phyloP scores from a whole-genome alignment of 2,888 invertebrate species.

The Cerastoderma edule region DNA sequence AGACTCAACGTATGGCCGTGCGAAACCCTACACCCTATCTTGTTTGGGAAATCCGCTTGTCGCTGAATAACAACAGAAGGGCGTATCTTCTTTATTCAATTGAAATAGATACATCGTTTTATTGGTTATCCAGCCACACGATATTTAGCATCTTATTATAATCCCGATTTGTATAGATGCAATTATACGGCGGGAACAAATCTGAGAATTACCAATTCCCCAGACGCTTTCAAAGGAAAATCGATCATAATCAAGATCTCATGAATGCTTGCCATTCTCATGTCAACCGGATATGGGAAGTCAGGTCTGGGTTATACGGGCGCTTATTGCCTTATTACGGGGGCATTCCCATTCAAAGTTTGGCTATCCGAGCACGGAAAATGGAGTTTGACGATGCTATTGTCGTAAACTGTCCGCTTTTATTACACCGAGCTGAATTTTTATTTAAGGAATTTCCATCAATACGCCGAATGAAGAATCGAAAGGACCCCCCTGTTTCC shows the following conservation, averaged over 20 bases:
- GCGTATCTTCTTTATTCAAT: too few species aligned
- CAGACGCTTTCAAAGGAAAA: conserved; percentile 25
- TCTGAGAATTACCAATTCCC: conserved; percentile 32
- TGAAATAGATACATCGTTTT: too few species aligned
- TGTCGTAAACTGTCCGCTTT: conserved; percentile 27
- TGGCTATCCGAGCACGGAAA: conserved; percentile 21
- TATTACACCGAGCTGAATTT: conserved; percentile 8
- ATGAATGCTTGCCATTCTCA: conserved; percentile 27
- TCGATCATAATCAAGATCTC: conserved; percentile 35
- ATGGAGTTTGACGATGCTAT: conserved; percentile 21
- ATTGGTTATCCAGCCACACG: too few species aligned
- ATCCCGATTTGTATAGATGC: conserved; percentile 24
- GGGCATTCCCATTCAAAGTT: conserved; percentile 34
- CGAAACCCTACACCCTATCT: too few species aligned
- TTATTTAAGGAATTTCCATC: too few species aligned
- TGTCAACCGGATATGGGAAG: conserved; percentile 25
- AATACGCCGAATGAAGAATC: too few species aligned
- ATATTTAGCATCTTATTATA: conserved; percentile 28
- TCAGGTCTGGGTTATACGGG: conserved; percentile 31
- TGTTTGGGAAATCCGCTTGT: too few species aligned
- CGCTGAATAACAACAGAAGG: too few species aligned
- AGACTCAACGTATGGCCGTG: too few species aligned
- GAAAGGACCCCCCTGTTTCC: too few species aligned
- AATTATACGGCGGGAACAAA: conserved; percentile 32
- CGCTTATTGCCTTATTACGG: conserved; percentile 37